Percentiles rank a stretch among this genome's conserved stretches.
phyloP scores from a whole-genome alignment of 2,797 vertebrate species.

The Crotalus adamanteus region DNA sequence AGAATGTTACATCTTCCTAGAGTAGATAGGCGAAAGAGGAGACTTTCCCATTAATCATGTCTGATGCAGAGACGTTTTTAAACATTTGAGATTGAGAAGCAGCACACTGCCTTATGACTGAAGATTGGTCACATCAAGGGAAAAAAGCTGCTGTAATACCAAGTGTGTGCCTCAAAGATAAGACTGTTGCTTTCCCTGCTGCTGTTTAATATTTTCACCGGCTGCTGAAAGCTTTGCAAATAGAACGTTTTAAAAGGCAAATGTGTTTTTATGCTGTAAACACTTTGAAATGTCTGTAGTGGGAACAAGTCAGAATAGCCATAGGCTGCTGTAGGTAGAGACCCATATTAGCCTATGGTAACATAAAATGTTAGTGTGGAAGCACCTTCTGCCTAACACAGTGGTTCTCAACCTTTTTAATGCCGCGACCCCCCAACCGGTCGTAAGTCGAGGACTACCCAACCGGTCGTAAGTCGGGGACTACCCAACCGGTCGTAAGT shows the following conservation, averaged over 20 bases:
- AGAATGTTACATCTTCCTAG: not conserved
- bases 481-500: too few relatives aligned
- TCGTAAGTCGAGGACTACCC: too few relatives aligned
- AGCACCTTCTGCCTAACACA: not conserved
- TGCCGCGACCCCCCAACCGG: too few relatives aligned
- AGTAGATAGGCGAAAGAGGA: not conserved
- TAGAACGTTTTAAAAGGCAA: not conserved
- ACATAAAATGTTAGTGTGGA: not conserved
- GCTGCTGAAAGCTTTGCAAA: conserved; percentile 26
- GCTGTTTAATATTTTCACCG: conserved; percentile 26
- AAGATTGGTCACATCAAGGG: not conserved
- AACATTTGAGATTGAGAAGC: conserved; percentile 2
- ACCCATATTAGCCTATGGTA: not conserved
- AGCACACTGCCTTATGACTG: conserved; percentile 7
- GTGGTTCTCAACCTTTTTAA: too few relatives aligned
- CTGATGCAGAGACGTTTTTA: conserved; percentile 24
- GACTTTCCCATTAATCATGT: conserved; percentile 6
- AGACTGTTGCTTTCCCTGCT: conserved; percentile 11
- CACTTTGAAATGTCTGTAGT: not conserved
- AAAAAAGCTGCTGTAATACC: not conserved
- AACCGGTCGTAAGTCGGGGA: too few relatives aligned
- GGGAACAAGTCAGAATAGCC: not conserved
- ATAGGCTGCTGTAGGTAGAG: not conserved
- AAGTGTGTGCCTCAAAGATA: conserved; percentile 5
- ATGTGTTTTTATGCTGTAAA: not conserved